Evolutionary conservation across 2,113 vertebrate genomes (phyloP).

Genomic region (Crypturellus undulatus): DNA sequence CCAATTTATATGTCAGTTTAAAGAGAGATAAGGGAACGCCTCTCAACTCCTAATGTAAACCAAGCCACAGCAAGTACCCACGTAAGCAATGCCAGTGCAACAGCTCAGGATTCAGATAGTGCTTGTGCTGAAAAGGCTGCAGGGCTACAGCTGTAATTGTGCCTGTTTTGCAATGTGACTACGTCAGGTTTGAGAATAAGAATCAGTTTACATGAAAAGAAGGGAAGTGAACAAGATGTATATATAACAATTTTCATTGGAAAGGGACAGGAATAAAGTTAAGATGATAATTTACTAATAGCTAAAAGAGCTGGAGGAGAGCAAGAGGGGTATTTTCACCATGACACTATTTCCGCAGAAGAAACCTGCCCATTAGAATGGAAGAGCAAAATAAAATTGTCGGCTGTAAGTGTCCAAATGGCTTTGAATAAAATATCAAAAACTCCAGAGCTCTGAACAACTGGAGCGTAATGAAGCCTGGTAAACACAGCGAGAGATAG

Average conservation of each 20-base stretch:
- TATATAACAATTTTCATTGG: background rate
- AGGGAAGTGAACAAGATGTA: background rate
- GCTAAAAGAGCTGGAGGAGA: background rate
- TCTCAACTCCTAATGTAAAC: background rate
- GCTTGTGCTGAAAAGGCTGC: background rate
- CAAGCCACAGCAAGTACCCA: background rate
- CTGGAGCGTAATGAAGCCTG: background rate
- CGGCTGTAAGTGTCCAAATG: background rate
- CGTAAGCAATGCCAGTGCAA: background rate
- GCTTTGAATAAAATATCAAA: conserved; percentile 23
- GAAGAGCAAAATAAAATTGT: conserved; percentile 27
- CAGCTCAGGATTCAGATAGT: background rate
- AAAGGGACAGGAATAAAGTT: background rate
- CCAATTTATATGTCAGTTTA: conserved; percentile 19
- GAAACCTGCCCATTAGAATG: background rate
- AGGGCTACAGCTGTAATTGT: background rate
- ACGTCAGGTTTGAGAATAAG: background rate
- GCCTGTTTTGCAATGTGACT: background rate
- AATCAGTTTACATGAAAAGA: background rate
- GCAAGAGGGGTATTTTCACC: background rate
- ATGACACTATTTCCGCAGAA: background rate
- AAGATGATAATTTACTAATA: background rate
- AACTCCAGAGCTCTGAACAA: background rate
- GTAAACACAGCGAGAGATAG: conserved; percentile 24
- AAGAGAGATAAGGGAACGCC: background rate